Conservation (phyloP, 2,888 invertebrate species). For the Lasioglossum pauxillum region DNA sequence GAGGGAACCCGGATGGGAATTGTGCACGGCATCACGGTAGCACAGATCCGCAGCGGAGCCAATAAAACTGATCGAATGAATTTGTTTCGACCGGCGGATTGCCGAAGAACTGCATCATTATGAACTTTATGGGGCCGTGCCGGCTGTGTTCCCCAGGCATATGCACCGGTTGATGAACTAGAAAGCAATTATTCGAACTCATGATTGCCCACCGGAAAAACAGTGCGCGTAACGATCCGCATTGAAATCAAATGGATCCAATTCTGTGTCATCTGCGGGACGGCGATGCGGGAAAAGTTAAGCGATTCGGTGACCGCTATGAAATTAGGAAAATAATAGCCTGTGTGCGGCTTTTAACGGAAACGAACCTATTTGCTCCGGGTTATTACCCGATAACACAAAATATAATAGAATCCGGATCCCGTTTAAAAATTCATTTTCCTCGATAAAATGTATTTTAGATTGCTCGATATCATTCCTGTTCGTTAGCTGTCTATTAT, state of each 20-base stretch:
- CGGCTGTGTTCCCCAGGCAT: slow-evolving; percentile 35
- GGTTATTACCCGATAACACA: neutral
- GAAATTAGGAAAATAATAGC: slow-evolving; percentile 14
- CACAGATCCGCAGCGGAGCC: neutral
- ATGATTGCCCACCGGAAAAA: slow-evolving; percentile 32
- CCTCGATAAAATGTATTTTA: neutral
- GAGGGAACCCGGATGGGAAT: slow-evolving; percentile 2
- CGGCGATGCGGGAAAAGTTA: slow-evolving; percentile 2
- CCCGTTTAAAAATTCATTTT: neutral
- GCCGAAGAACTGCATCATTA: slow-evolving; percentile 50
- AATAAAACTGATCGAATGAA: slow-evolving; percentile 43
- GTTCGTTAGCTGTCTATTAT: neutral
- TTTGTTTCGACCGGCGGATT: slow-evolving; percentile 35
- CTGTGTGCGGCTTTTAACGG: neutral
- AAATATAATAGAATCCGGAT: neutral
- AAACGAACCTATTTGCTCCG: neutral
- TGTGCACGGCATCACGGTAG: neutral
- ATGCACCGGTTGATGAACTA: slow-evolving; percentile 47
- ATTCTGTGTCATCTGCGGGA: slow-evolving; percentile 34
- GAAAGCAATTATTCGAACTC: slow-evolving; percentile 39
- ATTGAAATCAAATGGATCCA: slow-evolving; percentile 15
- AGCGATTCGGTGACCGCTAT: slow-evolving; percentile 1
- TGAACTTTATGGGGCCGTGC: slow-evolving; percentile 38
- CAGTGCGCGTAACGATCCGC: neutral
- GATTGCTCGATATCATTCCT: neutral